phyloP scores from a whole-genome alignment of 2,888 invertebrate genomes.

The Anoplius nigerrimus region DNA sequence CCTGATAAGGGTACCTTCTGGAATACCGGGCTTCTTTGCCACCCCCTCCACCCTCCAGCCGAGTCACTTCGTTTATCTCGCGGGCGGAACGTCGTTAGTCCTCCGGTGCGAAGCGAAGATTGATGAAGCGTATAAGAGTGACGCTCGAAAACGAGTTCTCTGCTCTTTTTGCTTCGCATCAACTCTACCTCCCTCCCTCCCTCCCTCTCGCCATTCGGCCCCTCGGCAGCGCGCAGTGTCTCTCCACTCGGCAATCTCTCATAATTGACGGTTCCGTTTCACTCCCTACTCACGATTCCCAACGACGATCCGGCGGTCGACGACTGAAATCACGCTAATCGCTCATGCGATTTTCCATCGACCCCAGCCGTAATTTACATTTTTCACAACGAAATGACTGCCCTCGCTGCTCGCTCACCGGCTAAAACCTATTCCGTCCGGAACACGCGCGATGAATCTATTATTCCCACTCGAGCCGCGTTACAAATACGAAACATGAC shows the following conservation, averaged over 20 bases:
- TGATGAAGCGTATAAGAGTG: constrained; percentile 54
- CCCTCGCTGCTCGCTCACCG: too few species aligned
- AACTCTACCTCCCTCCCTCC: constrained; percentile 1
- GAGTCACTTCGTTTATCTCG: constrained; percentile 51
- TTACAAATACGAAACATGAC: too few species aligned
- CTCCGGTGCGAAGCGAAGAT: constrained; percentile 54
- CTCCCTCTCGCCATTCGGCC: too few species aligned
- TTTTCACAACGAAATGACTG: too few species aligned
- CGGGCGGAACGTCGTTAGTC: constrained; percentile 51
- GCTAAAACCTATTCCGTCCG: too few species aligned
- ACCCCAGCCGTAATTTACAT: too few species aligned
- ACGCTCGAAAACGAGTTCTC: constrained; percentile 29
- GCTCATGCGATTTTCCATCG: too few species aligned
- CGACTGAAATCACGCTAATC: too few species aligned
- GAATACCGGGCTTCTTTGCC: constrained; percentile 48
- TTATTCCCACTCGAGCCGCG: too few species aligned
- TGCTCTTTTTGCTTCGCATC: neutral
- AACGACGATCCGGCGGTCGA: neutral
- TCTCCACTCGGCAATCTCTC: constrained; percentile 1
- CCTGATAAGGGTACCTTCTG: constrained; percentile 44
- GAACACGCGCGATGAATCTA: too few species aligned
- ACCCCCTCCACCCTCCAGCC: too few species aligned
- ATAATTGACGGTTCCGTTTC: constrained; percentile 44
- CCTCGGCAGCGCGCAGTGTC: constrained; percentile 30
- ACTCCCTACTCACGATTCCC: constrained; percentile 23